A percentile compares a stretch with the other conserved stretches of the same genome.
Conservation (phyloP, 2,113 vertebrate genomes). For the Arenaria interpres region DNA sequence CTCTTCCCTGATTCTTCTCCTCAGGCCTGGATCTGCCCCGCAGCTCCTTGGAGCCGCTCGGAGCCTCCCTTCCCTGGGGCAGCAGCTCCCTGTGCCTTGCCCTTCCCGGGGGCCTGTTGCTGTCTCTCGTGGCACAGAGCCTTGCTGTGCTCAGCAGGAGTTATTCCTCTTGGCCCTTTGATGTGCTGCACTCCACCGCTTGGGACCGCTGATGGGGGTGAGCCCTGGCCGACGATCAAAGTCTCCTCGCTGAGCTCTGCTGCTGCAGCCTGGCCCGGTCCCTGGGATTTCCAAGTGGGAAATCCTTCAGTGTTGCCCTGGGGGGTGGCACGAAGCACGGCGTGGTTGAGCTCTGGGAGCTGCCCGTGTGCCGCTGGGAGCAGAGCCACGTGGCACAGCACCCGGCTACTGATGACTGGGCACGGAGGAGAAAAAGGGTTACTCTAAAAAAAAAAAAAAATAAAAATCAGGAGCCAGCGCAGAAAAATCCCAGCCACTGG, state of each 20-base stretch:
- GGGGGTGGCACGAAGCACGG: neutral
- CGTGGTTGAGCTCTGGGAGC: neutral
- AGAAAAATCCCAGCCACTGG: neutral
- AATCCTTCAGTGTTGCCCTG: neutral
- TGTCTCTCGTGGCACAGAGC: neutral
- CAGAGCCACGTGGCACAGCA: neutral
- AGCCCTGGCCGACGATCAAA: neutral
- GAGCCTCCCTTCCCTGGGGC: neutral
- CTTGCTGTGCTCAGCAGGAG: constrained; percentile 39
- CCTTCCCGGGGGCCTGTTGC: neutral
- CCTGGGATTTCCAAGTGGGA: neutral
- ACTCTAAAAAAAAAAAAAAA: neutral
- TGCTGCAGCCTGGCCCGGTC: neutral
- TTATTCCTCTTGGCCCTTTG: neutral
- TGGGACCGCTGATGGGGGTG: neutral
- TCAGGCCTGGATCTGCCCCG: neutral
- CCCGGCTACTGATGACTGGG: neutral
- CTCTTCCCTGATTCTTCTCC: neutral
- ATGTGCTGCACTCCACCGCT: neutral
- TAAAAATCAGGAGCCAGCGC: neutral
- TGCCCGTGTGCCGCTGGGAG: neutral
- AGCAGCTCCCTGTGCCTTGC: neutral
- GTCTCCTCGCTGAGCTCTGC: neutral
- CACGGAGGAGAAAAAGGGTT: neutral
- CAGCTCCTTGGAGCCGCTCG: fast-evolving